phyloP scores from a whole-genome alignment of 2,797 vertebrate genomes.

The Craterocephalus amniculus region DNA sequence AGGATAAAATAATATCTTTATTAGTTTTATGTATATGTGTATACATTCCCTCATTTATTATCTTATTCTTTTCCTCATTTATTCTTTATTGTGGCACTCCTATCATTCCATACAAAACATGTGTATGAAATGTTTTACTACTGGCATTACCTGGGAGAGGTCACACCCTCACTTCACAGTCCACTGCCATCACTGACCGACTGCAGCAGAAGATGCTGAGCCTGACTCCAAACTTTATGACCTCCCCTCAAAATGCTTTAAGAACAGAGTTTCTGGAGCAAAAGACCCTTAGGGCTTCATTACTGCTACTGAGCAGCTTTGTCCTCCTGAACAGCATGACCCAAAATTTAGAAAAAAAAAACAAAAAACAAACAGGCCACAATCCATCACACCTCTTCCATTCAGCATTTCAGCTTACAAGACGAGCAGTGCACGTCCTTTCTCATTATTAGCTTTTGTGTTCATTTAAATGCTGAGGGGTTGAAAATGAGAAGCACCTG shows the following conservation, averaged over 20 bases:
- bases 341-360: conserved; percentile 28
- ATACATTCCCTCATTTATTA: no score
- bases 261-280: conserved; percentile 33
- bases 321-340: conserved; percentile 31
- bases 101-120: no score
- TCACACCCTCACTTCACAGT: conserved; percentile 48
- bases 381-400: conserved; percentile 18
- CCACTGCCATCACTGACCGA: neutral
- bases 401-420: conserved; percentile 1
- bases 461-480: neutral
- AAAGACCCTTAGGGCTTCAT: conserved; percentile 8
- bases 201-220: conserved; percentile 3
- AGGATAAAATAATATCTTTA: no score
- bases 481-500: neutral
- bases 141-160: conserved; percentile 52
- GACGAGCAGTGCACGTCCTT: neutral
- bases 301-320: conserved; percentile 22
- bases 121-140: neutral
- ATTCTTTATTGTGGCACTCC: no score
- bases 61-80: no score
- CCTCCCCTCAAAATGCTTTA: conserved; percentile 12
- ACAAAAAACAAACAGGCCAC: conserved; percentile 15
- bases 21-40: no score
- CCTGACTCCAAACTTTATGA: conserved; percentile 26
- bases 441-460: neutral